A percentile compares a stretch with the other conserved stretches of the same genome.
These are phyloP conservation scores for Cardinalis cardinalis DNA, from an alignment of 2,113 vertebrate species.

Conservation along the genomic window DNA sequence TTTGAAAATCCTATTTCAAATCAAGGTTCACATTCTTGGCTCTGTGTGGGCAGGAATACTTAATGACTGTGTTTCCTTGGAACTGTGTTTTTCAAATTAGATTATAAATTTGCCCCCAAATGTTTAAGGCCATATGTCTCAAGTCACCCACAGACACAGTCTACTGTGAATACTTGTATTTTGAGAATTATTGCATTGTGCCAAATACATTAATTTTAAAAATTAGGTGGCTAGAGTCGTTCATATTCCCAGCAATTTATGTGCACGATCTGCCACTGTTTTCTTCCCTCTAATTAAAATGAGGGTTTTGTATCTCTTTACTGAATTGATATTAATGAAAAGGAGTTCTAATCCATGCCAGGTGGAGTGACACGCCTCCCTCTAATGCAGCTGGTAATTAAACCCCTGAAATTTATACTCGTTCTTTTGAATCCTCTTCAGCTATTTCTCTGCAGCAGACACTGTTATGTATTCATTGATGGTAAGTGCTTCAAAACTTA, in stretches of 20 bases:
- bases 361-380: conserved; percentile 36
- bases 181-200: conserved; percentile 20
- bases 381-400: conserved; percentile 43
- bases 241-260: conserved; percentile 37
- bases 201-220: conserved; percentile 49
- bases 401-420: conserved; percentile 34
- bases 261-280: not conserved
- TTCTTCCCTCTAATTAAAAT: conserved; percentile 42
- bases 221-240: conserved; percentile 10
- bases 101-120: conserved; percentile 57
- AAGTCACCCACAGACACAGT: conserved; percentile 37
- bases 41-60: conserved; percentile 48
- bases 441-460: not conserved
- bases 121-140: conserved; percentile 53
- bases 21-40: not conserved
- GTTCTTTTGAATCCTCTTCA: conserved; percentile 30
- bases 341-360: conserved; percentile 41
- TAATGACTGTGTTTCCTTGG: conserved; percentile 46
- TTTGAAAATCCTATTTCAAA: conserved; percentile 49
- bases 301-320: conserved; percentile 26
- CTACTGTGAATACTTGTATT: conserved; percentile 32
- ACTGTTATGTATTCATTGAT: not conserved
- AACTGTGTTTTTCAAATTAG: conserved; percentile 57
- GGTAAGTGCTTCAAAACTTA: not conserved
- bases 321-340: conserved; percentile 50